Conservation (phyloP, 2,113 vertebrate genomes). For the Mohoua ochrocephala region DNA sequence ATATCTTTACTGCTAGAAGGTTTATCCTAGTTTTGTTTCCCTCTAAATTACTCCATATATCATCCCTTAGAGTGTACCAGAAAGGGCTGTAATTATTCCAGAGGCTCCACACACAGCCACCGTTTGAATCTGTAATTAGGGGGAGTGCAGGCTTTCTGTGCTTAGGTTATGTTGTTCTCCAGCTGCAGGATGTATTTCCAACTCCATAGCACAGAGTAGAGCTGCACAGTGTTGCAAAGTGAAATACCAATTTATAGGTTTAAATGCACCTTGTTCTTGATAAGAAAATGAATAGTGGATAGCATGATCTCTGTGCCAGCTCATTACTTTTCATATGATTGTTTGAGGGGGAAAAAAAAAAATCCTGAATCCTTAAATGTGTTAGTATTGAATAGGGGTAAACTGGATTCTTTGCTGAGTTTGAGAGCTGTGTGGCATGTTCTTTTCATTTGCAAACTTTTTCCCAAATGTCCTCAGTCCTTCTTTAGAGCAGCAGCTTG, state of each 20-base stretch:
- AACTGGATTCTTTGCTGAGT: not conserved
- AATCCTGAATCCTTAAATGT: not conserved
- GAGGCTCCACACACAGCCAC: not conserved
- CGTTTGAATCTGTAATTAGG: not conserved
- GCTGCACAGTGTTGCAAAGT: not conserved
- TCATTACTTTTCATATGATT: not conserved
- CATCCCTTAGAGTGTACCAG: not conserved
- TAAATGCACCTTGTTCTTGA: not conserved
- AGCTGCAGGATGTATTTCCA: not conserved
- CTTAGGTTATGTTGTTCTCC: not conserved
- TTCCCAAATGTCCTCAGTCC: not conserved
- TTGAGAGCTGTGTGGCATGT: not conserved
- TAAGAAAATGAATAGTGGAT: not conserved
- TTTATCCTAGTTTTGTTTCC: not conserved
- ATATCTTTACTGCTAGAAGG: not conserved
- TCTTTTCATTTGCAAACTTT: not conserved
- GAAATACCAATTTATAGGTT: not conserved
- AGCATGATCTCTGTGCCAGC: not conserved
- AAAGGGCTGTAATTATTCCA: not conserved
- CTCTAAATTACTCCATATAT: not conserved
- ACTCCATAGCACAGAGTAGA: not conserved
- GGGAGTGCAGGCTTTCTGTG: not conserved
- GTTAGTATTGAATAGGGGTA: not conserved
- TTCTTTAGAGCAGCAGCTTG: not conserved
- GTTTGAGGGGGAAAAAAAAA: not conserved